Evolutionary conservation across 1,140 invertebrate species (phyloP).

Genomic region (Capitella teleta): DNA sequence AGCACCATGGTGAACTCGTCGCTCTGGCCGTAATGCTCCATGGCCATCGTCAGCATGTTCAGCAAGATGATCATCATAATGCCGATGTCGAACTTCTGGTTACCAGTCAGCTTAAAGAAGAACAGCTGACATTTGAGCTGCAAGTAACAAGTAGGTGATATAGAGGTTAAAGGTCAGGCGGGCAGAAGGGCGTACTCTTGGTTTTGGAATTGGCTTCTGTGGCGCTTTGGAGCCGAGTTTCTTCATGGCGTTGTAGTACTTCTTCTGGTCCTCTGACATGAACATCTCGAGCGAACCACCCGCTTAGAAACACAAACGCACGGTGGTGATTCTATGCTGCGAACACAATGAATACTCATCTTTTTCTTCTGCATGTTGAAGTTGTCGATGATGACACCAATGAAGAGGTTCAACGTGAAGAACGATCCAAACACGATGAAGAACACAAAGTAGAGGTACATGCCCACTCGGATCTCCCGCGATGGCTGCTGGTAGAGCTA

Average conservation of each 20-base stretch:
- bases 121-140: conserved; percentile 91
- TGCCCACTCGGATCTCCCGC: conserved; percentile 86
- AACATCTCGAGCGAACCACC: conserved; percentile 98
- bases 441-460: conserved; percentile 96
- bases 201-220: conserved; percentile 91
- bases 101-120: conserved; percentile 91
- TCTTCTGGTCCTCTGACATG: conserved; percentile 99
- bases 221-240: conserved; percentile 98
- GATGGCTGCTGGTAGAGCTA: conserved; percentile 81
- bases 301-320: conserved; percentile 46
- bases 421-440: conserved; percentile 96
- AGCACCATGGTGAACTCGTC: conserved; percentile 66
- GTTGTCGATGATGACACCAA: conserved; percentile 96
- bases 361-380: conserved; percentile 97
- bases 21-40: conserved; percentile 88
- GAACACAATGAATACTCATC: conserved; percentile 40
- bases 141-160: conserved; percentile 85
- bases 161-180: conserved; percentile 86
- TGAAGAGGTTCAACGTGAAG: conserved; percentile 94
- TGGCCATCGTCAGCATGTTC: conserved; percentile 97
- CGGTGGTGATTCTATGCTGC: background rate
- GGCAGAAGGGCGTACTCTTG: conserved; percentile 64
- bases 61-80: conserved; percentile 98
- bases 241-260: conserved; percentile 99
- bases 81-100: conserved; percentile 98